Evolutionary conservation across 2,797 vertebrate species (phyloP).

Genomic region (Molossus alvarezi): DNA sequence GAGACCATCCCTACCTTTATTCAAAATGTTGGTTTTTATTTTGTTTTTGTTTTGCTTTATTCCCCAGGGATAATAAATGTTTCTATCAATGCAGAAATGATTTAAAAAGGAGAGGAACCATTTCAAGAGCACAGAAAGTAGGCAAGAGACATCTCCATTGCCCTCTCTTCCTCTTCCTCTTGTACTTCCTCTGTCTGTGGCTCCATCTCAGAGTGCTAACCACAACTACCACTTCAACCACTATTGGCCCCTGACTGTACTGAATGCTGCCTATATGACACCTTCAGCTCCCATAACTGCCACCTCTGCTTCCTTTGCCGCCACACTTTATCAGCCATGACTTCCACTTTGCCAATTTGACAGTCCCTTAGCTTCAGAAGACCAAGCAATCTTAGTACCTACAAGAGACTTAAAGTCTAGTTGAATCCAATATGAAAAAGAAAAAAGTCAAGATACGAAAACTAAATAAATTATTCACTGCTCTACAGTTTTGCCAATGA

Average conservation of each 20-base stretch:
- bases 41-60: neutral
- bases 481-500: neutral
- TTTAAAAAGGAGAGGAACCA: neutral
- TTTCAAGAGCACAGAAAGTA: neutral
- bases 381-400: neutral
- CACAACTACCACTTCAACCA: neutral
- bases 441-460: neutral
- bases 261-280: neutral
- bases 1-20: neutral
- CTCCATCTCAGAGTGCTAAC: neutral
- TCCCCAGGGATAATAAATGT: neutral
- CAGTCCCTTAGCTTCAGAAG: neutral
- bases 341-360: neutral
- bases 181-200: neutral
- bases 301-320: neutral
- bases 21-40: neutral
- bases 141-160: neutral
- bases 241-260: no score
- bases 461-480: neutral
- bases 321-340: neutral
- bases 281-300: neutral
- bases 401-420: neutral
- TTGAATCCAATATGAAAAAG: neutral
- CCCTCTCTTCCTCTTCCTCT: neutral
- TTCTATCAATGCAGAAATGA: neutral